Base-by-base conservation (phyloP, 2,113 vertebrate species). In the Globicephala melas region DNA sequence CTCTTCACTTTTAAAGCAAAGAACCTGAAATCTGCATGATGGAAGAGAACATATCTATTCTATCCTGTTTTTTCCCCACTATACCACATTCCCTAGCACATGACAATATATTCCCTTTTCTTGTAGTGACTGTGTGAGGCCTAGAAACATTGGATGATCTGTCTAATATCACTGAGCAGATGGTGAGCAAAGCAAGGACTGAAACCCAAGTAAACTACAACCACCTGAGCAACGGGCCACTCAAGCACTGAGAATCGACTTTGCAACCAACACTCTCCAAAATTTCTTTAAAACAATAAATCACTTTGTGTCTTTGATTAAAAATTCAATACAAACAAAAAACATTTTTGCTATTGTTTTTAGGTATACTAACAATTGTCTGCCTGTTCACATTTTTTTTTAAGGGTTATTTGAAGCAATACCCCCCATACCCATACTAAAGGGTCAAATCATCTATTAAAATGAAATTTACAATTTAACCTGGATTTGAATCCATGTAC, bases 381-480 rank as follows among this genome's bases (percentile, higher is more conserved):
- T 80, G 82, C 4, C 12, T 55, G 31, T 28, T 84, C 93, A n/a
- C 23, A 60, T 90, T 88, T 79, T 92, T 92, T 71, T 23, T 41
- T 89, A 92, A 62, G 9, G 28, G 8, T 89, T 84, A 53, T 93
- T 96, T 91, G 33, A 91, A 93, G 26, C 81, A 89, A 65, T 9
- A 83, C 2, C 4, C 14, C 9, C 58, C 3, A 18, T 21, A 68
- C 31, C 11, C n/a, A 90, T 15, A 74, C 17, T 60, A 55, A 89
- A 91, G 17, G 63, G 4, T 18, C 55, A 91, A 62, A 53, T 81
- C 73, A 60, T 79, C 71, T 84, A 15, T 73, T 76, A 25, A 91
- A 96, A 93, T 84, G n/a, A 93, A 96, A 87, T 90, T 77, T 96
- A 70, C 6, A 76, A 36, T 81, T 85, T 89, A 81, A 47, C 18